A percentile compares a stretch with the other conserved stretches of the same genome.
Evolutionary conservation across 2,113 vertebrate genomes (phyloP).

Genomic region (Grammomys surdaster): DNA sequence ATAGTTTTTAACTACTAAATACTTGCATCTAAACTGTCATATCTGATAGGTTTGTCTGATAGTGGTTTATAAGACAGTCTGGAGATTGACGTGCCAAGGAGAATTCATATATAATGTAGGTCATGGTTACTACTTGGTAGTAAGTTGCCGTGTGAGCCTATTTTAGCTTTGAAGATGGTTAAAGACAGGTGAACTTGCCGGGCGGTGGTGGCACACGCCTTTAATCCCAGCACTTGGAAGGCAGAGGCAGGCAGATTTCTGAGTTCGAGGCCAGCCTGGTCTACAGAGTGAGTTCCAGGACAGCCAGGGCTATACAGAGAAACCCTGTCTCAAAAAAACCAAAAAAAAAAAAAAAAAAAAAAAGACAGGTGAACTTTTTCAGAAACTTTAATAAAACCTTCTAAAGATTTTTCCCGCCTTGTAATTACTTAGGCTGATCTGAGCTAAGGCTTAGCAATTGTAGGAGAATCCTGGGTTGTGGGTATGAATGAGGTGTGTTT

Average conservation of each 20-base stretch:
- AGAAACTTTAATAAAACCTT: conserved; percentile 41
- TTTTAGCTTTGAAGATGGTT: conserved; percentile 23
- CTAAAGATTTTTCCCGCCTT: conserved; percentile 18
- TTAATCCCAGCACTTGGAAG: too few relatives aligned
- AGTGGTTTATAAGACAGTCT: neutral
- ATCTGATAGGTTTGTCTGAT: neutral
- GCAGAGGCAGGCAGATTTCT: too few relatives aligned
- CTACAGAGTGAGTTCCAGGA: too few relatives aligned
- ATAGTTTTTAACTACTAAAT: conserved; percentile 36
- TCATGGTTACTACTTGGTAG: conserved; percentile 25
- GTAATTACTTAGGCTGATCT: neutral
- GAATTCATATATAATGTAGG: neutral
- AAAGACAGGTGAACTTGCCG: neutral
- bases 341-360: too few relatives aligned
- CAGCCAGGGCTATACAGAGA: too few relatives aligned
- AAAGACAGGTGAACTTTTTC: neutral
- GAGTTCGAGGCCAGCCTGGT: too few relatives aligned
- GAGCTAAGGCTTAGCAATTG: conserved; percentile 16
- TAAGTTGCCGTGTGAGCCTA: neutral
- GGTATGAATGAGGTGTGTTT: neutral
- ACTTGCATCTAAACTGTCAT: neutral
- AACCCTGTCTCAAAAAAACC: too few relatives aligned
- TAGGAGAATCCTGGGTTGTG: neutral
- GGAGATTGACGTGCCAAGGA: neutral
- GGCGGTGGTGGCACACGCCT: too few relatives aligned